Base-by-base conservation (phyloP, 2,888 invertebrate species). In the Rhynchonema sp. region DNA sequence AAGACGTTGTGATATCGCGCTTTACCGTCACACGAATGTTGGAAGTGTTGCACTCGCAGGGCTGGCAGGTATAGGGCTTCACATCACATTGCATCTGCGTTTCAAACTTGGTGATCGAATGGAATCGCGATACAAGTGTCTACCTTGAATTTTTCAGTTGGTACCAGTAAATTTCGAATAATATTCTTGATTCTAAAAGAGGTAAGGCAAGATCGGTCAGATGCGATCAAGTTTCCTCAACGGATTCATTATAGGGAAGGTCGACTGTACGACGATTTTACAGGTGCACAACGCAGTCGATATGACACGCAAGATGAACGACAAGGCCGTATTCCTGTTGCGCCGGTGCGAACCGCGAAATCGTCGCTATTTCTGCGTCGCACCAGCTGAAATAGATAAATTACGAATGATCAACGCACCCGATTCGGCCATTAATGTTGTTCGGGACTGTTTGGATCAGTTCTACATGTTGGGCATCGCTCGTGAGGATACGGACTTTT, bases 251-350 rank as follows among this genome's bases (percentile, higher is more conserved):
- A n/a, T n/a, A n/a, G n/a, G n/a, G n/a, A n/a, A n/a, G n/a, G n/a
- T n/a, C n/a, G n/a, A n/a, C n/a, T n/a, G n/a, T n/a, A n/a, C n/a
- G n/a, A n/a, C n/a, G n/a, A n/a, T n/a, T n/a, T n/a, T n/a, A n/a
- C 38, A 38, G 20, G 49, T 49, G 49, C 6, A 20, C 23, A 23
- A 49, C n/a, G 49, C 49, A 23, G 63, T 60, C 23, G 60, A 60
- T 52, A 60, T 56, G 60, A 56, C 56, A 27, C 52, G 60, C 23
- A 38, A 46, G 9, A 27, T 60, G 56, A 60, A 60, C 56, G 56
- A 56, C 56, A 60, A 60, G 46, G 60, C 49, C 49, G 60, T 55
- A 13, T 38, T 60, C 46, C 2, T 60, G 22, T 26, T 60, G 20
- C 54, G 54, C 9, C 27, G 27, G 17, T 54, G 27, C 6, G 27